phyloP scores from a whole-genome alignment of 2,113 vertebrate genomes.

The Raja brachyura region DNA sequence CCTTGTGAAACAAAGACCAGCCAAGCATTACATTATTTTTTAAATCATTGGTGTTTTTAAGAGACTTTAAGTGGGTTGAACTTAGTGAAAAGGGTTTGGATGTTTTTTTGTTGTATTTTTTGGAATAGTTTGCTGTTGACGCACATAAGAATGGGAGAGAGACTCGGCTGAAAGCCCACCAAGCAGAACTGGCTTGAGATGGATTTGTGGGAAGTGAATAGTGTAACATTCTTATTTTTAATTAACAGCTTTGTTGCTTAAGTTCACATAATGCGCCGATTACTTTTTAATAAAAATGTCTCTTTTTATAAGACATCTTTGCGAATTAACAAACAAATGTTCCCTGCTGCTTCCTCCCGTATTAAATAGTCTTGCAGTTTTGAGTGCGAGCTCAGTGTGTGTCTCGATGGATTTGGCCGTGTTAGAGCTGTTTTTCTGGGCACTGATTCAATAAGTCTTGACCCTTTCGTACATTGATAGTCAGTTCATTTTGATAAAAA shows the following conservation, averaged over 20 bases:
- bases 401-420: not conserved
- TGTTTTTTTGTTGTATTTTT: not conserved
- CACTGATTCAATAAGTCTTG: not conserved
- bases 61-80: slow-evolving; percentile 13
- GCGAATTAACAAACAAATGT: not conserved
- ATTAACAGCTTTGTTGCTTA: not conserved
- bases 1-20: not conserved
- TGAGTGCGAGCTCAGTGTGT: not conserved
- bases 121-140: slow-evolving; percentile 20
- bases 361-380: not conserved
- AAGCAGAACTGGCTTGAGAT: not conserved
- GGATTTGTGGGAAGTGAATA: not conserved
- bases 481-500: not conserved
- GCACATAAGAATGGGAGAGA: not conserved
- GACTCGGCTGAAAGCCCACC: not conserved
- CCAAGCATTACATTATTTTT: slow-evolving; percentile 15
- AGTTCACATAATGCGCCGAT: not conserved
- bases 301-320: not conserved
- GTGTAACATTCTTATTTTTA: not conserved
- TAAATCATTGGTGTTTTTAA: not conserved
- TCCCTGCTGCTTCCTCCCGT: not conserved
- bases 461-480: not conserved
- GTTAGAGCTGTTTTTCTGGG: not conserved
- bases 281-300: slow-evolving; percentile 16
- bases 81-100: slow-evolving; percentile 1